These are phyloP conservation scores for Anseranas semipalmata DNA, from an alignment of 2,113 vertebrate species.

Conservation along the genomic window DNA sequence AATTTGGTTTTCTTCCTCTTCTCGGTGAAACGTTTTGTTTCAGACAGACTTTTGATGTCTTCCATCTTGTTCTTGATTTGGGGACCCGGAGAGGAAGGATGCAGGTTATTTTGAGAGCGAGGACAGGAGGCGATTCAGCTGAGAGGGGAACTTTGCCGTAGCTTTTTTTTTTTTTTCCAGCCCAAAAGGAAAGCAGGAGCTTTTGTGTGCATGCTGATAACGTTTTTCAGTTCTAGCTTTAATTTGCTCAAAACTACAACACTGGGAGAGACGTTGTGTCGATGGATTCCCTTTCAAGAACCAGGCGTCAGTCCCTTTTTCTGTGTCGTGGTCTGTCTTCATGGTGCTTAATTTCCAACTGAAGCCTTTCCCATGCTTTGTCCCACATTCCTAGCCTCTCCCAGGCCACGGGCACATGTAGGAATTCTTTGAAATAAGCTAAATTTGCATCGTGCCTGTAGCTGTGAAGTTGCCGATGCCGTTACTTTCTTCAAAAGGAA, in stretches of 20 bases:
- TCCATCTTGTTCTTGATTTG: not conserved
- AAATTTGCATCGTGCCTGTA: not conserved
- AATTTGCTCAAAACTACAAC: not conserved
- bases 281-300: not conserved
- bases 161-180: not conserved
- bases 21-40: not conserved
- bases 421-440: slow-evolving; percentile 15
- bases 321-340: not conserved
- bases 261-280: not conserved
- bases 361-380: not conserved
- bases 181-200: not conserved
- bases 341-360: not conserved
- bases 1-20: not conserved
- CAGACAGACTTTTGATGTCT: not conserved
- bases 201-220: not conserved
- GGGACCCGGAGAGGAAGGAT: not conserved
- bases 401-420: not conserved
- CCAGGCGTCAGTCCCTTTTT: not conserved
- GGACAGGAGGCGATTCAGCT: not conserved
- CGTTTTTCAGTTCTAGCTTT: not conserved
- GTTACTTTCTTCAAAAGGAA: slow-evolving; percentile 37
- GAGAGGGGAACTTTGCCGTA: not conserved
- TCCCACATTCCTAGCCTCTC: not conserved
- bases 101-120: fast-evolving
- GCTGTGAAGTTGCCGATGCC: slow-evolving; percentile 14